phyloP scores from a whole-genome alignment of 2,113 vertebrate species.

The Bubo bubo region DNA sequence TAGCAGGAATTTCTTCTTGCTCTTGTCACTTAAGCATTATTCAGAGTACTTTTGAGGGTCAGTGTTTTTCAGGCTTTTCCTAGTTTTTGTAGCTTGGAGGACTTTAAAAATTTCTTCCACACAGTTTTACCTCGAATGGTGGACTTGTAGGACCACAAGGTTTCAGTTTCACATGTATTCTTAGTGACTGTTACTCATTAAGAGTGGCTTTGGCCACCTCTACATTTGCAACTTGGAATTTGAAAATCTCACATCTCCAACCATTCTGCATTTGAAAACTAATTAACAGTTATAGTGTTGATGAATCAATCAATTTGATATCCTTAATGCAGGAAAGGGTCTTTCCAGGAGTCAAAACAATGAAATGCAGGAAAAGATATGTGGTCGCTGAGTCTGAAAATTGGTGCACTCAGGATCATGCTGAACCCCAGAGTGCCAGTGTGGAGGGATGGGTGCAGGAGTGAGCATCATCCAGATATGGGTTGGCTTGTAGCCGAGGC shows the following conservation, averaged over 20 bases:
- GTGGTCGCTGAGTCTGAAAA: not conserved
- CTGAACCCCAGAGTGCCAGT: not conserved
- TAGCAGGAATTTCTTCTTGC: not conserved
- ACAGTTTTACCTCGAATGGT: not conserved
- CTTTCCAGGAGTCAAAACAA: not conserved
- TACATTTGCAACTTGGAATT: not conserved
- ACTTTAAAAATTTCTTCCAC: not conserved
- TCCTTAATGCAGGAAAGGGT: not conserved
- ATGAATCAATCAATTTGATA: not conserved
- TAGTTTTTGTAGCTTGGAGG: not conserved
- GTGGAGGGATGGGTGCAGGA: not conserved
- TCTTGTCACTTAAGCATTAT: not conserved
- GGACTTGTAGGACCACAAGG: not conserved
- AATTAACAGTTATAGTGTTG: not conserved
- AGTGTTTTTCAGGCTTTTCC: not conserved
- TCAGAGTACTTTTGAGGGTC: not conserved
- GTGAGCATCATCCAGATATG: accelerated
- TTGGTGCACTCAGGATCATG: accelerated
- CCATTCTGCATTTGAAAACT: not conserved
- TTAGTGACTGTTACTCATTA: not conserved
- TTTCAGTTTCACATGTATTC: not conserved
- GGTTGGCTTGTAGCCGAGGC: not conserved
- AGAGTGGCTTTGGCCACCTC: not conserved
- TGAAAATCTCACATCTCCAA: not conserved
- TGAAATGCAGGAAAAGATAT: not conserved